Conservation (phyloP, 2,888 invertebrate genomes). For the Dasypolia templi region DNA sequence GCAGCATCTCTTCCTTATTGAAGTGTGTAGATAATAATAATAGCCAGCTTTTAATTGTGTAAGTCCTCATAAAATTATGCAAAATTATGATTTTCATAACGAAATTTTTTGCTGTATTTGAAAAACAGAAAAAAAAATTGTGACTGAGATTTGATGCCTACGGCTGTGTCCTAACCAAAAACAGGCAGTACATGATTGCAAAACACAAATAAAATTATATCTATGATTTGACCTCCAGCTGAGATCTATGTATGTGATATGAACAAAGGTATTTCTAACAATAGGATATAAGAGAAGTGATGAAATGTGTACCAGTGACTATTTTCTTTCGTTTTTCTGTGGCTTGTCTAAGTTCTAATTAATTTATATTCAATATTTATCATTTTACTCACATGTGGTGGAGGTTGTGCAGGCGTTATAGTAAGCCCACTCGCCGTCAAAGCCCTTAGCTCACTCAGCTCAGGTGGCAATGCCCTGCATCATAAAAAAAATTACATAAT, state of each 20-base stretch:
- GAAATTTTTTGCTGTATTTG: no score
- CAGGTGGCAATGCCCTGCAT: conserved; percentile 87
- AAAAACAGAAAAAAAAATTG: no score
- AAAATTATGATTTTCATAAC: no score
- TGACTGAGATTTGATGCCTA: no score
- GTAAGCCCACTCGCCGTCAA: conserved; percentile 91
- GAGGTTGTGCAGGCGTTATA: conserved; percentile 91
- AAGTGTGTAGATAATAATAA: conserved; percentile 9
- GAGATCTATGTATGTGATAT: conserved; percentile 23
- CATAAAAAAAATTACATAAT: conserved; percentile 68
- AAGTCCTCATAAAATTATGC: no score
- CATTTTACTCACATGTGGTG: conserved; percentile 85
- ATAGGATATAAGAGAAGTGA: conserved; percentile 20
- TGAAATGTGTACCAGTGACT: background rate
- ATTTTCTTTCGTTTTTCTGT: background rate
- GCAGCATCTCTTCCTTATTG: conserved; percentile 3
- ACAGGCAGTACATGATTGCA: background rate
- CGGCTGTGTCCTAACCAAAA: no score
- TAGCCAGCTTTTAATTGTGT: background rate
- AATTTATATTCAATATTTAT: background rate
- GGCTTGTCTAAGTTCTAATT: background rate
- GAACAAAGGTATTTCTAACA: conserved; percentile 16
- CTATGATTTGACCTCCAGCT: conserved; percentile 47
- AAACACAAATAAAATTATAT: conserved; percentile 33
- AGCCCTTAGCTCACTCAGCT: conserved; percentile 90